These are phyloP conservation scores for Leptinotarsa undecemlineata DNA, from an alignment of 1,140 invertebrate species.

Conservation along the genomic window DNA sequence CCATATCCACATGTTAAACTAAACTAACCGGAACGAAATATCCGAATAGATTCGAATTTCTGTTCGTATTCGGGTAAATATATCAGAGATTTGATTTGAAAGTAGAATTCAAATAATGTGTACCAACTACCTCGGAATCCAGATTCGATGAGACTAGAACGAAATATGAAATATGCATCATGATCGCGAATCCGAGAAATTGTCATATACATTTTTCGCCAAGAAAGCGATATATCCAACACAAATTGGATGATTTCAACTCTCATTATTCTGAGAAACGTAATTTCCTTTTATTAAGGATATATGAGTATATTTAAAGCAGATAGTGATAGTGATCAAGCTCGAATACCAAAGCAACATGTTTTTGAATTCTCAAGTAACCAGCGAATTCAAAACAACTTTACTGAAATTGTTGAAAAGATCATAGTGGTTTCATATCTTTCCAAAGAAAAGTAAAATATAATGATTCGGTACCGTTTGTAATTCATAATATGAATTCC, in stretches of 20 bases:
- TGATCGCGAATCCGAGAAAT: not conserved
- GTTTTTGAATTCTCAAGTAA: too few relatives aligned
- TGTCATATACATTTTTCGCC: not conserved
- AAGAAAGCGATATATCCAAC: not conserved
- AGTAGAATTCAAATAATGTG: constrained; percentile 13
- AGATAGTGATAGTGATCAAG: too few relatives aligned
- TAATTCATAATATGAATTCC: too few relatives aligned
- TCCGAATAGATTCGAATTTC: constrained; percentile 5
- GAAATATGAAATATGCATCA: constrained; percentile 7
- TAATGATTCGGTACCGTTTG: too few relatives aligned
- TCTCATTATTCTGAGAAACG: not conserved
- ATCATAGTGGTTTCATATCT: too few relatives aligned
- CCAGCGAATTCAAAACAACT: too few relatives aligned
- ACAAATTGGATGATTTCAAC: not conserved
- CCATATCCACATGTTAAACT: constrained; percentile 6
- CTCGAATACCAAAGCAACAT: too few relatives aligned
- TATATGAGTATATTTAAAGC: not conserved
- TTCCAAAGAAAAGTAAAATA: too few relatives aligned
- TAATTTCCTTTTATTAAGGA: not conserved
- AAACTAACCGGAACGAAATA: not conserved
- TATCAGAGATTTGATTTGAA: constrained; percentile 6
- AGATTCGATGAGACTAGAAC: not conserved
- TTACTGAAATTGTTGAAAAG: too few relatives aligned
- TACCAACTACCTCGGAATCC: not conserved
- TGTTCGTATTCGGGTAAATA: not conserved